These are phyloP conservation scores for Hydriomena furcata DNA, from an alignment of 2,888 invertebrate genomes.

Conservation along the genomic window DNA sequence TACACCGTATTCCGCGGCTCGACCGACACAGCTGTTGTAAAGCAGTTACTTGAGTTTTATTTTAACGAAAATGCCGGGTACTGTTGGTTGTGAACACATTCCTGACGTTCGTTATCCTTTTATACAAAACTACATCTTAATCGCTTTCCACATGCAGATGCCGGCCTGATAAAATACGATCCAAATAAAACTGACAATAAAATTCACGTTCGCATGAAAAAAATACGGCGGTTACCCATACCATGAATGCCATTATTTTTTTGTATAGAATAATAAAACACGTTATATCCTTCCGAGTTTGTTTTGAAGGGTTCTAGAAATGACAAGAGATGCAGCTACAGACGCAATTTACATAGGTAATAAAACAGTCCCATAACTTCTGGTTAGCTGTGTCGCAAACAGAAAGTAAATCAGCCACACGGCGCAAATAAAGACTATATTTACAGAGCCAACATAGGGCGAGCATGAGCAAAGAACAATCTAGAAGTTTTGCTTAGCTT, in stretches of 20 bases:
- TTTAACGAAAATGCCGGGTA: constrained; percentile 38
- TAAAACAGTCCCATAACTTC: constrained; percentile 46
- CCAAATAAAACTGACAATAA: constrained; percentile 10
- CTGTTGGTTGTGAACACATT: constrained; percentile 34
- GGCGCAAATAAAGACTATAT: constrained; percentile 55
- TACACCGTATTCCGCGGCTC: constrained; percentile 27
- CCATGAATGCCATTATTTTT: not conserved
- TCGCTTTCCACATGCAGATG: constrained; percentile 25
- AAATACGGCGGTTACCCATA: constrained; percentile 12
- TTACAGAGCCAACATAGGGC: constrained; percentile 56
- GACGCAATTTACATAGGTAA: constrained; percentile 41
- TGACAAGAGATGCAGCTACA: constrained; percentile 31
- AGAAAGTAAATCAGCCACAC: constrained; percentile 54
- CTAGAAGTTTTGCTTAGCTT: constrained; percentile 53
- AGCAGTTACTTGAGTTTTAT: constrained; percentile 51
- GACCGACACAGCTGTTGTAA: constrained; percentile 51
- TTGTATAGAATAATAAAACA: constrained; percentile 6
- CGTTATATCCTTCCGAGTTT: constrained; percentile 21
- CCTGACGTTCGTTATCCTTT: constrained; percentile 25
- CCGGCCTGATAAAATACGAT: constrained; percentile 8
- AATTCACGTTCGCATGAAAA: constrained; percentile 7
- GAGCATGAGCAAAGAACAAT: constrained; percentile 61
- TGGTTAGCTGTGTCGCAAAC: constrained; percentile 42
- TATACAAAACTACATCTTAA: constrained; percentile 30
- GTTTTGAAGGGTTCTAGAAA: constrained; percentile 28